A percentile compares a stretch with the other conserved stretches of the same genome.
phyloP scores from a whole-genome alignment of 2,797 vertebrate genomes.

The Mycteria americana region DNA sequence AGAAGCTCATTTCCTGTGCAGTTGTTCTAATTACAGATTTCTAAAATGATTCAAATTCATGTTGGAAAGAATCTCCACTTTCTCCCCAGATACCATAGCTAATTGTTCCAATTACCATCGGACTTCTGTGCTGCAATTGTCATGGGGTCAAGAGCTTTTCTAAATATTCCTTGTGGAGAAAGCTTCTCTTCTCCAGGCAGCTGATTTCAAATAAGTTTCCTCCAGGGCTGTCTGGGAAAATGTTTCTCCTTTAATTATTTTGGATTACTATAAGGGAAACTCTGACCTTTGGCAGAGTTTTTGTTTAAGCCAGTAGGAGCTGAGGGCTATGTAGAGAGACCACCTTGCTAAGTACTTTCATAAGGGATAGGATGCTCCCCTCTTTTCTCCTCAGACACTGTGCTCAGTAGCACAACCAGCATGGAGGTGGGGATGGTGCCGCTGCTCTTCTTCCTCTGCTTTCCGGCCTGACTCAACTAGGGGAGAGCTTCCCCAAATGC shows the following conservation, averaged over 20 bases:
- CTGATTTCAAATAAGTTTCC: not conserved
- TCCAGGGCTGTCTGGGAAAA: not conserved
- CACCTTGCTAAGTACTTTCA: not conserved
- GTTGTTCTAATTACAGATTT: slow-evolving; percentile 24
- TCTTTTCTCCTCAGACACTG: not conserved
- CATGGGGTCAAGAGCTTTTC: not conserved
- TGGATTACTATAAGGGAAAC: not conserved
- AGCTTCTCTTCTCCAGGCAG: not conserved
- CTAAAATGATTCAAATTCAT: not conserved
- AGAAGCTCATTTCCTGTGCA: slow-evolving; percentile 19
- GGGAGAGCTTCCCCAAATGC: not conserved
- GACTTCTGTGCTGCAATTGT: not conserved
- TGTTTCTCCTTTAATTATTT: not conserved
- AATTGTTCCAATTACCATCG: not conserved
- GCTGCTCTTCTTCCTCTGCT: not conserved
- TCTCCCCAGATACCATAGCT: not conserved
- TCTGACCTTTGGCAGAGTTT: not conserved
- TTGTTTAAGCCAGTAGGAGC: not conserved
- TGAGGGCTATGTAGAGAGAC: not conserved
- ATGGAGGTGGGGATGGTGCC: not conserved
- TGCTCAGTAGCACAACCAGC: not conserved
- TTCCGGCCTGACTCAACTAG: not conserved
- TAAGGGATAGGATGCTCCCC: not conserved
- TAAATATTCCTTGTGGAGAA: not conserved
- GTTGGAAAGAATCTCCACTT: not conserved